Base-by-base conservation (phyloP, 1,140 invertebrate species). In the Riptortus pedestris region DNA sequence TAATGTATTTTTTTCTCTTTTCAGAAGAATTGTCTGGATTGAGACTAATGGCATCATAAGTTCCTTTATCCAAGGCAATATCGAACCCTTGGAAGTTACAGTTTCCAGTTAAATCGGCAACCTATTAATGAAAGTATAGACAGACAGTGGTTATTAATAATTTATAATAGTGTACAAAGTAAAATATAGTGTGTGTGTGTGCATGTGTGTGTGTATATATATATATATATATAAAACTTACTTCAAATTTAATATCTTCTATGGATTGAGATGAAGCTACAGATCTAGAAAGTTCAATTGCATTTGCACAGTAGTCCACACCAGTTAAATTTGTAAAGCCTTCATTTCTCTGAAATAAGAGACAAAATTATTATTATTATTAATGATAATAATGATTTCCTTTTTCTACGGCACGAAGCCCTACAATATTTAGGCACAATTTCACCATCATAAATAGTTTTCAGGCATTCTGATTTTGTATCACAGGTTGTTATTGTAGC, bases 41-140 rank as follows among this genome's bases (percentile, higher is more conserved):
- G 4, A 96, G 75, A 72, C 89, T 87, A 47, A 96, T 85, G 0
- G 93, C 91, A 78, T 96, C 92, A 73, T 93, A 96, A 0, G 93
- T 96, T 0, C 94, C 93, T 77, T 96, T 96, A 73, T 96, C 92
- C 59, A 93, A 80, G 0, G 84, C 76, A 14, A 91, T 69, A 69
- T 82, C 79, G 70, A 82, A 90, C 5, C 59, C 75, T 68, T 64
- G 18, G 11, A 71, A 63, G 9, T 68, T 48, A 20, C 77, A 64
- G 26, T 70, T 63, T 52, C 68, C 55, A 33, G 29, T 63, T 33
- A 67, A 31, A 66, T 67, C 55, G 14, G 66, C 31, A 57, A 62
- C 60, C 33, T 20, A 66, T 55, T 31, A n/a, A n/a, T n/a, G n/a
- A n/a, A n/a, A n/a, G n/a, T 11, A 11, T 11, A 43, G n/a, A n/a